These are phyloP conservation scores for Hippocampus abdominalis DNA, from an alignment of 2,113 vertebrate genomes.

Conservation along the genomic window DNA sequence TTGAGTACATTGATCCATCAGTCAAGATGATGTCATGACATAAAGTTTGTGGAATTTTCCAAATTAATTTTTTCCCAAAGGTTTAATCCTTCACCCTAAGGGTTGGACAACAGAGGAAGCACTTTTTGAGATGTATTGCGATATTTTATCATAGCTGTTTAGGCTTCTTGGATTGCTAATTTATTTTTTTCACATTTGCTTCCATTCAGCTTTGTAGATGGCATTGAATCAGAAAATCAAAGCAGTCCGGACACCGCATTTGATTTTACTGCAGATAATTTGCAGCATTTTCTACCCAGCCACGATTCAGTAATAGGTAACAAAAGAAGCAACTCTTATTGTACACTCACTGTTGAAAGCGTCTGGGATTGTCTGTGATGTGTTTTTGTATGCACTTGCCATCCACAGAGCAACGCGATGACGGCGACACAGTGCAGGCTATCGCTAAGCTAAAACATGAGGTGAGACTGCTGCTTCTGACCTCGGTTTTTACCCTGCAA, in stretches of 20 bases:
- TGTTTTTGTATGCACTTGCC: background rate
- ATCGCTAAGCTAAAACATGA: constrained; percentile 74
- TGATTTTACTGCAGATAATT: constrained; percentile 63
- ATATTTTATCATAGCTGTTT: background rate
- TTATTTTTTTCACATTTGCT: background rate
- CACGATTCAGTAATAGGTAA: constrained; percentile 43
- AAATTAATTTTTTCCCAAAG: background rate
- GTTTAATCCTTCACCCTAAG: background rate
- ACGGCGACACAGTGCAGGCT: constrained; percentile 66
- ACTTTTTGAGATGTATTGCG: too few relatives aligned
- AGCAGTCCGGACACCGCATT: constrained; percentile 55
- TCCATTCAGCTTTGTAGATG: constrained; percentile 72
- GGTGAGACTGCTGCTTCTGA: constrained; percentile 45
- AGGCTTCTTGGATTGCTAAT: background rate
- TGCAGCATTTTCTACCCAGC: constrained; percentile 40
- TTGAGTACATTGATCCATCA: too few relatives aligned
- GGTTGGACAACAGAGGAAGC: background rate
- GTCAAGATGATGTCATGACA: background rate
- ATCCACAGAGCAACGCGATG: constrained; percentile 56
- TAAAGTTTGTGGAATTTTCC: background rate
- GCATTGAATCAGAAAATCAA: constrained; percentile 69
- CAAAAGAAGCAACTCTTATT: background rate
- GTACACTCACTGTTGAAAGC: background rate
- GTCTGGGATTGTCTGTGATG: background rate
- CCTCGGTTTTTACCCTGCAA: too few relatives aligned